Conservation (phyloP, 2,888 invertebrate genomes). For the Apodemia mormo region DNA sequence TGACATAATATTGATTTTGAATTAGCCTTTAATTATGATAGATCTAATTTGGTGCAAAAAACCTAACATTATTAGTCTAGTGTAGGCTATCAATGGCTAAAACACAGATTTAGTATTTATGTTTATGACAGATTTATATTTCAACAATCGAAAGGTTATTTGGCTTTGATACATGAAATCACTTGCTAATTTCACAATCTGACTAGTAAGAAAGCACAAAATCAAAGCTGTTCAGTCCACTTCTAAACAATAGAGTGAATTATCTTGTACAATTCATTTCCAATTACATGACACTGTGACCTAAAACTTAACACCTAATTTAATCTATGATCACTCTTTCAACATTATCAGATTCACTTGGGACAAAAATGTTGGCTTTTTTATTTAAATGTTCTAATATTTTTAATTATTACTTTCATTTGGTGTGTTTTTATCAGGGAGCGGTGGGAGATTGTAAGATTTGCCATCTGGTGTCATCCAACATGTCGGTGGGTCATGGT, state of each 20-base stretch:
- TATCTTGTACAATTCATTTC: too few species aligned
- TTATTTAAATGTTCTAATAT: neutral
- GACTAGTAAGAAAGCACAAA: too few species aligned
- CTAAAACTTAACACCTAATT: neutral
- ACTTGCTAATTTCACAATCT: too few species aligned
- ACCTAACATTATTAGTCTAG: too few species aligned
- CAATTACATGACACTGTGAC: neutral
- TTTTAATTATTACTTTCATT: slow-evolving; percentile 24
- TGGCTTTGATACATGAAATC: too few species aligned
- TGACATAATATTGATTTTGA: too few species aligned
- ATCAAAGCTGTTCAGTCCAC: too few species aligned
- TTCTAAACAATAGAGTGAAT: too few species aligned
- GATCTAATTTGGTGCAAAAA: too few species aligned
- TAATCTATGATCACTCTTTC: neutral
- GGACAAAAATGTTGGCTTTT: neutral
- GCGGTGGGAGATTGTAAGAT: slow-evolving; percentile 67
- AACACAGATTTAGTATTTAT: too few species aligned
- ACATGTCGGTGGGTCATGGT: slow-evolving; percentile 74
- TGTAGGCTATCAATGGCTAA: too few species aligned
- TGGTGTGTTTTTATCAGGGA: slow-evolving; percentile 57
- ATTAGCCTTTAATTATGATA: too few species aligned
- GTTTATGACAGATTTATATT: neutral
- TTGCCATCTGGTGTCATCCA: slow-evolving; percentile 79
- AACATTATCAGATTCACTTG: neutral
- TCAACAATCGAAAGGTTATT: neutral